Percentiles rank a stretch among this genome's conserved stretches.
These are phyloP conservation scores for Battus philenor DNA, from an alignment of 1,140 invertebrate genomes.

Conservation along the genomic window DNA sequence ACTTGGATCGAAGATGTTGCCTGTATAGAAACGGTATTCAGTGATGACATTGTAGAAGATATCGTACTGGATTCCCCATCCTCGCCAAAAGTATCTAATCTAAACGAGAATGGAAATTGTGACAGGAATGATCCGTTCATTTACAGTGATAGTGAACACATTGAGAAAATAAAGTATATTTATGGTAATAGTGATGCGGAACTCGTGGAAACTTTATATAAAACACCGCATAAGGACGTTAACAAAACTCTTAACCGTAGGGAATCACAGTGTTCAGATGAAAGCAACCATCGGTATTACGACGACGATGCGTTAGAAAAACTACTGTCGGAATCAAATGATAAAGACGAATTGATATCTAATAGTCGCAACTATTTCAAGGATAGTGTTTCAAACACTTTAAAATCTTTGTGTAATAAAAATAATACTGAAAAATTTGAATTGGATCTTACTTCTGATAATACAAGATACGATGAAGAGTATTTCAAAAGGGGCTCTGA, in stretches of 20 bases:
- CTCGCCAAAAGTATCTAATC: constrained; percentile 31
- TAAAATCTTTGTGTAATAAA: background rate
- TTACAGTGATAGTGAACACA: constrained; percentile 33
- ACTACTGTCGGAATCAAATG: constrained; percentile 35
- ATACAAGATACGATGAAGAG: constrained; percentile 1
- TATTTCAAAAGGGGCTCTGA: too few relatives aligned
- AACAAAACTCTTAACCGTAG: constrained; percentile 48
- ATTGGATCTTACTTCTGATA: background rate
- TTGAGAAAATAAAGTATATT: constrained; percentile 46
- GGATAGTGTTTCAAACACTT: constrained; percentile 5
- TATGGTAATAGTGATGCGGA: constrained; percentile 44
- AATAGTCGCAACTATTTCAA: background rate
- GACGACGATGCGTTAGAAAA: constrained; percentile 40
- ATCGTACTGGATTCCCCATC: constrained; percentile 35
- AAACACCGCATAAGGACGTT: constrained; percentile 54
- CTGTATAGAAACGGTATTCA: constrained; percentile 67
- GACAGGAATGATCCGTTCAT: constrained; percentile 21
- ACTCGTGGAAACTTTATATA: constrained; percentile 52
- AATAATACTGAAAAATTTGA: constrained; percentile 22
- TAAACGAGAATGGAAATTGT: constrained; percentile 27
- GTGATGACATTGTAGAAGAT: constrained; percentile 59
- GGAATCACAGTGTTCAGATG: constrained; percentile 37
- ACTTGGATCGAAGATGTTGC: constrained; percentile 69
- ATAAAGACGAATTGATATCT: background rate
- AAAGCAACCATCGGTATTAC: constrained; percentile 29